A percentile compares a stretch with the other conserved stretches of the same genome.
Conservation (phyloP, 2,797 vertebrate species). For the Coregonus ussuriensis region DNA sequence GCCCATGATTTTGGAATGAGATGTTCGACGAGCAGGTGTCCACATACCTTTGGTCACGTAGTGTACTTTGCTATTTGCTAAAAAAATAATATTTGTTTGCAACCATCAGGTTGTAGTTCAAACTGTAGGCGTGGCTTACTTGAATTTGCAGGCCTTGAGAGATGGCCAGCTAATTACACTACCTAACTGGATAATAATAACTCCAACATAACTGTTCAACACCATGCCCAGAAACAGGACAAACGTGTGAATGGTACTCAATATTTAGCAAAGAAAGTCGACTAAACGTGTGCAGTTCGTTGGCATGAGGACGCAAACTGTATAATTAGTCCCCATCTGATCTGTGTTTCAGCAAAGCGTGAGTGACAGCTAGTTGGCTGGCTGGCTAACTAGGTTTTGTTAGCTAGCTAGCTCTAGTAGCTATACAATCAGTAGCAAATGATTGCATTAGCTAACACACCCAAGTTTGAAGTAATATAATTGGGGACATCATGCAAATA, state of each 20-base stretch:
- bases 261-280: not conserved
- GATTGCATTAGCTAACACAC: not conserved
- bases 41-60: too few species aligned
- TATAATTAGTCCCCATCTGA: constrained; percentile 10
- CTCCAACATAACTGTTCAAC: not conserved
- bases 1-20: too few species aligned
- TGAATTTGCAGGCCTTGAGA: not conserved
- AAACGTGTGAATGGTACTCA: not conserved
- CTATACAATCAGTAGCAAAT: not conserved
- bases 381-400: not conserved
- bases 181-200: not conserved
- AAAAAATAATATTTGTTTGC: too few species aligned
- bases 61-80: too few species aligned
- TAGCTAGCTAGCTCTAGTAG: not conserved
- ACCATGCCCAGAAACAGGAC: not conserved
- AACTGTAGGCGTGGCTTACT: not conserved
- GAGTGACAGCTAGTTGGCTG: constrained; percentile 1
- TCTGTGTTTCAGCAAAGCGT: not conserved
- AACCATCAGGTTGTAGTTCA: not conserved
- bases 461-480: not conserved
- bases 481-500: not conserved
- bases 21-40: too few species aligned
- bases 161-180: not conserved
- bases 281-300: not conserved
- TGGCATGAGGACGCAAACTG: not conserved